Evolutionary conservation across 2,797 vertebrate species (phyloP).

Genomic region (Numenius phaeopus): DNA sequence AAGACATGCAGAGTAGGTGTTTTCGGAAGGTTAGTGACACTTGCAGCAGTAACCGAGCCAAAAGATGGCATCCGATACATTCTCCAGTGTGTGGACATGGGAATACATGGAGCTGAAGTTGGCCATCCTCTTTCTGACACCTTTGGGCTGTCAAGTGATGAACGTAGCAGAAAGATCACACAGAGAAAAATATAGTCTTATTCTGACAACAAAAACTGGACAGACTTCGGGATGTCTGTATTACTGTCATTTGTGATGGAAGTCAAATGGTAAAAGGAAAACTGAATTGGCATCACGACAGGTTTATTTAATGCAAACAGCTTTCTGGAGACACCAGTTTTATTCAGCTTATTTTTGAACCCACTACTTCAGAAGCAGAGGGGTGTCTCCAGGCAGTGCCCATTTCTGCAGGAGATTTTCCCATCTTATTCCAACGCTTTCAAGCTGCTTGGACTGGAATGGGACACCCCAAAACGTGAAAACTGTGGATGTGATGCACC

Average conservation of each 20-base stretch:
- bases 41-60: neutral
- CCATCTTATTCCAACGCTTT: accelerated
- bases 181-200: neutral
- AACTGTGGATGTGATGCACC: neutral
- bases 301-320: neutral
- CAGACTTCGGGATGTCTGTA: neutral
- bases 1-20: neutral
- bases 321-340: neutral
- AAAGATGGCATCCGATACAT: accelerated
- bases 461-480: neutral
- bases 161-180: neutral
- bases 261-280: neutral
- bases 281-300: accelerated
- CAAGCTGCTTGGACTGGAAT: neutral
- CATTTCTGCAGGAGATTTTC: neutral
- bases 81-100: accelerated
- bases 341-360: neutral
- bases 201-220: neutral
- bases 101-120: neutral
- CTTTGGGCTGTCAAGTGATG: neutral
- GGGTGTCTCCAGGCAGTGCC: neutral
- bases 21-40: neutral
- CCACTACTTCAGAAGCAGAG: neutral
- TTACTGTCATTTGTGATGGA: neutral
- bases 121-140: neutral